These are phyloP conservation scores for Paedocypris micromegethes DNA, from an alignment of 2,797 vertebrate genomes.

Conservation along the genomic window DNA sequence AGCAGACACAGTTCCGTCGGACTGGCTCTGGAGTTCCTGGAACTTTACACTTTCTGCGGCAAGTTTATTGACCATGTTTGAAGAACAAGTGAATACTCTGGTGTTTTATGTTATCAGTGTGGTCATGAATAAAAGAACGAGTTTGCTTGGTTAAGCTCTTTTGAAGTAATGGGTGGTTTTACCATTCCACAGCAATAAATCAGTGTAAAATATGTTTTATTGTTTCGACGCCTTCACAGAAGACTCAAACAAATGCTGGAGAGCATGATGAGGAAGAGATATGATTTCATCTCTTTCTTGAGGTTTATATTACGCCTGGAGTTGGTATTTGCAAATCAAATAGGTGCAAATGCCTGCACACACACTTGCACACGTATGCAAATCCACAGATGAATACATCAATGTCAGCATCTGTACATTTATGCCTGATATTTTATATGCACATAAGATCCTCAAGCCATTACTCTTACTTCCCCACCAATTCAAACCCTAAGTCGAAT, in stretches of 20 bases:
- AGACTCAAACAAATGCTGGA: slow-evolving; percentile 32
- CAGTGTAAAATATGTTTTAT: slow-evolving; percentile 31
- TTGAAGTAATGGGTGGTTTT: slow-evolving; percentile 38
- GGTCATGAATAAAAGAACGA: slow-evolving; percentile 41
- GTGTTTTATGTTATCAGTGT: slow-evolving; percentile 39
- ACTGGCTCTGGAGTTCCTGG: slow-evolving; percentile 21
- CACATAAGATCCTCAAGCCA: background rate
- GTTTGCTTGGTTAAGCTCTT: slow-evolving; percentile 18
- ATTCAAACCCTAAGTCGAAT: slow-evolving; percentile 19
- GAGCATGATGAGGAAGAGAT: background rate
- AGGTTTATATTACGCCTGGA: slow-evolving; percentile 1
- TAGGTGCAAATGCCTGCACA: background rate
- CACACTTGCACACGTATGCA: background rate
- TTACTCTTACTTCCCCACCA: slow-evolving; percentile 17
- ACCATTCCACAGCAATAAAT: slow-evolving; percentile 45
- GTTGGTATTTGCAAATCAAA: slow-evolving; percentile 21
- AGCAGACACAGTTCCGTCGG: slow-evolving; percentile 26
- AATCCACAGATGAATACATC: slow-evolving; percentile 13
- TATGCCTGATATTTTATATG: slow-evolving; percentile 3
- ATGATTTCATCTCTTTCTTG: background rate
- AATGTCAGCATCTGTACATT: background rate
- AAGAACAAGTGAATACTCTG: slow-evolving; percentile 22
- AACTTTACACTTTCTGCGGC: slow-evolving; percentile 26
- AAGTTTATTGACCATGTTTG: slow-evolving; percentile 26
- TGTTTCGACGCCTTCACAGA: slow-evolving; percentile 18